Evolutionary conservation across 1,140 invertebrate genomes (phyloP), one percentile per base, ranked within the genome.

Genomic region (Lepidurus apus): DNA sequence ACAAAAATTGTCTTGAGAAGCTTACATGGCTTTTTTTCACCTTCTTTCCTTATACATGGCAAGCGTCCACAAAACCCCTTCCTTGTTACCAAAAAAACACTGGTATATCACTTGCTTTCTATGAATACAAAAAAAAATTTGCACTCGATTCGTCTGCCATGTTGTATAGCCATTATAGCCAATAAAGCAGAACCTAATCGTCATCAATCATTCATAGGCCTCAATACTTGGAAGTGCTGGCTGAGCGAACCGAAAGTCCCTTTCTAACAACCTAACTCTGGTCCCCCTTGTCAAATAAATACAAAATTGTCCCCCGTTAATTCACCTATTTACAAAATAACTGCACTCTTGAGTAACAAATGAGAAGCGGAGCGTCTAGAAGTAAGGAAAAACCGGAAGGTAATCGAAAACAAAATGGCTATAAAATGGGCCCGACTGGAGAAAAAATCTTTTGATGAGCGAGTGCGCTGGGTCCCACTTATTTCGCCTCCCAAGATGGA

Each of bases 271-370:
- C 53, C 53, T 21, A n/a, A 65, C 53, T 21, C 7, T 65, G 53
- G n/a, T 65, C 53, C 53, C 53, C 53, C 4, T 65, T 9, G 53
- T 65, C 53, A 65, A 65, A 65, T 65, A 65, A 65, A 65, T 65
- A 65, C 53, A 65, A 65, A 65, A 65, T n/a, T 65, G 53, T 1
- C 21, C 47, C 53, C 53, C 13, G 34, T 65, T 21, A 21, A 13
- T n/a, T 65, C 53, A 65, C 53, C 53, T 65, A 65, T 65, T n/a
- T 65, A 65, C 53, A 65, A 65, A 47, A 65, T 65, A 13, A 9
- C n/a, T 65, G 53, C n/a, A 65, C 53, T 65, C 53, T 65, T 65
- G 53, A 65, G 53, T 65, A 65, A 65, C 8, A 9, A 65, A n/a
- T 65, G 45, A 13, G 34, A 65, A 65, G 53, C n/a, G 53, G 53